Evolutionary conservation across 1,140 invertebrate species (phyloP), one percentile per base, ranked within the genome.

Genomic region (Pseudoatta argentina): DNA sequence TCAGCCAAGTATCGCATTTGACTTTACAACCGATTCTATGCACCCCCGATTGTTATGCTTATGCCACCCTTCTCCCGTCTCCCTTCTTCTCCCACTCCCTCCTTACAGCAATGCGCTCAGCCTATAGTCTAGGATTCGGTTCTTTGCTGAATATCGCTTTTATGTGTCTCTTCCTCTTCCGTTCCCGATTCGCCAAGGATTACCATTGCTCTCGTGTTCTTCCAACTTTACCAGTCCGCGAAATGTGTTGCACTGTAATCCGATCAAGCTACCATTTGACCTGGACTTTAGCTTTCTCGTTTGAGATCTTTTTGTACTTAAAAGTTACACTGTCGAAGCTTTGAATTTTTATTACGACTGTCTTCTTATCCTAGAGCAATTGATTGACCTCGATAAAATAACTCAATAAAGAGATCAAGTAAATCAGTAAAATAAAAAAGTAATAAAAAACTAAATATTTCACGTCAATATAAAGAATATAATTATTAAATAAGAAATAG

Each of bases 1-100:
- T 94, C 92, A 94, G 93, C 91, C 93, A 93, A 94, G 93, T 94
- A 95, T 94, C 91, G 87, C 92, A 92, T 95, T 95, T 94, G 93
- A 95, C 93, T 94, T 95, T 93, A 93, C 91, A 91, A 93, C 92
- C 91, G 91, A 94, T 93, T 93, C 91, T 76, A 88, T 89, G 39
- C 57, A n/a, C 81, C 76, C 85, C 27, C 93, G 91, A 93, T 94
- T 94, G 93, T 94, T 93, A 92, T 92, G 91, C 92, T 94, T 92
- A 92, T 93, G 87, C 85, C 85, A 89, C 87, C 78, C 85, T 71
- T 12, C 6, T 57, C 18, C 48, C 55, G 5, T 6, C 34, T 51
- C 24, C 64, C 0, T 51, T 12, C 69, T 39, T 76, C 61, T 57
- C 66, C 21, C 12, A 1, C 39, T 59, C 24, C 3, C 30, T 85